Evolutionary conservation across 2,113 vertebrate genomes (phyloP), one percentile per base, ranked within the genome.

Genomic region (Apteryx owenii): DNA sequence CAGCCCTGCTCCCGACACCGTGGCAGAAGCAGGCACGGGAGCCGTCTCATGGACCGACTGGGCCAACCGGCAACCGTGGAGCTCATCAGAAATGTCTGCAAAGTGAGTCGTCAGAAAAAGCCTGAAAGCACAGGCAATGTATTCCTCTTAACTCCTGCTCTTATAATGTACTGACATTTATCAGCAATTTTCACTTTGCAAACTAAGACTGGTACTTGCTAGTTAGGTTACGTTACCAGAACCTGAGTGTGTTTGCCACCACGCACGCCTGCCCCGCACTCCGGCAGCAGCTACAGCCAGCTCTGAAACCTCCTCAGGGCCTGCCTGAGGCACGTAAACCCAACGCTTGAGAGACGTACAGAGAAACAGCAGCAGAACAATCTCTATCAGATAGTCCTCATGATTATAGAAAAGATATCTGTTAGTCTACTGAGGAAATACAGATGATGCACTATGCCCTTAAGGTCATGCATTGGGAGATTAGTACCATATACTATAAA

Each of bases 231-330:
- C 29, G 22, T 13, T 28, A 7, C 9, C 48, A 46, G 31, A 9
- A 2, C 44, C 51, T 5, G 21, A 21, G 53, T 8, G 1, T 6
- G 12, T 8, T 28, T 44, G 31, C 19, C 36, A 56, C 46, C 69
- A 48, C 68, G 54, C 54, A 8, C 48, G 14, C 12, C 6, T 5
- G 9, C 78, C 9, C 0, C 1, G 2, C 0, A 1, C 33, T 61
- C 80, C 80, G 11, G 9, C 4, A 3, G 56, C 58, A 66, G 33
- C 58, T 10, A 6, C 60, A 9, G 62, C 17, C 33, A 28, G 36
- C 58, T 65, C 88, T 26, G 51, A 40, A 42, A 51, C 56, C 80
- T 54, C 4, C 33, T 4, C 58, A 78, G 5, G 33, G n/a, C n/a
- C 58, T 1, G 1, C 61, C 42, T 1, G 2, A 36, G 8, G 65